These are phyloP conservation scores for Colaptes auratus DNA, from an alignment of 2,113 vertebrate species.

Conservation along the genomic window DNA sequence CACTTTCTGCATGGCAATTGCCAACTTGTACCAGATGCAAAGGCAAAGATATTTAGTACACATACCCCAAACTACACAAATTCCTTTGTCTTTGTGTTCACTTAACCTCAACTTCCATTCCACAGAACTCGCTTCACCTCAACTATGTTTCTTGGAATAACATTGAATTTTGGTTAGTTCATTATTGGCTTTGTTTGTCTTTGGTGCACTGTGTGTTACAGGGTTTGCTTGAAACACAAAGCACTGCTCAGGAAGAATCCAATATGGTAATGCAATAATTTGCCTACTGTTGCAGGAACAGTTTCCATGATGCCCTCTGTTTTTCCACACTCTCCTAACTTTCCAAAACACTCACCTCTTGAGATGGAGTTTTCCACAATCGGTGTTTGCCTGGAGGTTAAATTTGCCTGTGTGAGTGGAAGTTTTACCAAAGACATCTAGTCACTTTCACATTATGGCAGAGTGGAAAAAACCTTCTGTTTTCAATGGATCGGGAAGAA, in stretches of 20 bases:
- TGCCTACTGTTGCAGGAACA: conserved; percentile 8
- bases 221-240: conserved; percentile 11
- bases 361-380: conserved; percentile 30
- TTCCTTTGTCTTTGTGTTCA: conserved; percentile 64
- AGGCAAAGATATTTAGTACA: conserved; percentile 41
- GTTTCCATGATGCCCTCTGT: conserved; percentile 30
- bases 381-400: conserved; percentile 51
- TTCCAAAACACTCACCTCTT: conserved; percentile 64
- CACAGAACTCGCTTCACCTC: conserved; percentile 63
- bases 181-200: conserved; percentile 46
- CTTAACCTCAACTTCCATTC: conserved; percentile 54
- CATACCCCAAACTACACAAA: conserved; percentile 23
- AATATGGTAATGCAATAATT: conserved; percentile 30
- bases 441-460: neutral
- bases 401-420: neutral
- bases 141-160: conserved; percentile 59
- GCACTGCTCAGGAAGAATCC: neutral
- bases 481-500: neutral
- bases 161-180: conserved; percentile 46
- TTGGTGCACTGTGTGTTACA: neutral
- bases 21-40: conserved; percentile 45
- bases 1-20: conserved; percentile 46
- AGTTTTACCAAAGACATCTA: neutral
- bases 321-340: conserved; percentile 54
- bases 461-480: neutral